Evolutionary conservation across 2,113 vertebrate species (phyloP), one percentile per base, ranked within the genome.

Genomic region (Erpornis zantholeuca): DNA sequence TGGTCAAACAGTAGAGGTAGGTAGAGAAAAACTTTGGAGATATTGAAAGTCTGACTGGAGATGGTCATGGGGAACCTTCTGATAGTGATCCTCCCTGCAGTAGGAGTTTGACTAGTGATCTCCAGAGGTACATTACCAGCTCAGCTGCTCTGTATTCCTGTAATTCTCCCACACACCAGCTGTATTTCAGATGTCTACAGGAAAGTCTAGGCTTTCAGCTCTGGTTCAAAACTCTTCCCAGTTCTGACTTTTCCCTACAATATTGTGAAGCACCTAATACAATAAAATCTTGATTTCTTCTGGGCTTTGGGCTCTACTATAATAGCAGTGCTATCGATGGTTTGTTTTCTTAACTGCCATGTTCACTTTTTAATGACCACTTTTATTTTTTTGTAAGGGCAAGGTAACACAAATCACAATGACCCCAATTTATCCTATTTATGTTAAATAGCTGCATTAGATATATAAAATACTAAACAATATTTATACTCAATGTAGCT

Each of bases 101-200:
- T 13, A 57, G 2, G 5, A 3, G 1, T n/a, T 70, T 45, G n/a
- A 70, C 15, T 49, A 7, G 10, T 0, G 3, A 36, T 68, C 24
- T 64, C 33, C 66, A 47, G 71, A 44, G 24, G 16, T 42, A 33
- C 20, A 16, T 40, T 66, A 19, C 19, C 21, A 83, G 10, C 21
- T 91, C 42, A 27, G 25, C 25, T 6, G 2, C 49, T 61, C 56
- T 63, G 4, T 63, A 25, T 45, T 73, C 12, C 38, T 27, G 25
- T 36, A 25, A 33, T n/a, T 89, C 16, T 70, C 56, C 29, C 29
- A 40, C 31, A 36, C 12, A 20, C 31, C 42, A 25, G 10, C 33
- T 85, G 35, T 40, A 53, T 45, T 22, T 77, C 2, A 0, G 35
- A 38, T n/a, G 12, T 77, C 54, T 56, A 5, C 52, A n/a, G 0